Evolutionary conservation across 1,140 invertebrate genomes (phyloP).

Genomic region (Drosophila ohnishii): DNA sequence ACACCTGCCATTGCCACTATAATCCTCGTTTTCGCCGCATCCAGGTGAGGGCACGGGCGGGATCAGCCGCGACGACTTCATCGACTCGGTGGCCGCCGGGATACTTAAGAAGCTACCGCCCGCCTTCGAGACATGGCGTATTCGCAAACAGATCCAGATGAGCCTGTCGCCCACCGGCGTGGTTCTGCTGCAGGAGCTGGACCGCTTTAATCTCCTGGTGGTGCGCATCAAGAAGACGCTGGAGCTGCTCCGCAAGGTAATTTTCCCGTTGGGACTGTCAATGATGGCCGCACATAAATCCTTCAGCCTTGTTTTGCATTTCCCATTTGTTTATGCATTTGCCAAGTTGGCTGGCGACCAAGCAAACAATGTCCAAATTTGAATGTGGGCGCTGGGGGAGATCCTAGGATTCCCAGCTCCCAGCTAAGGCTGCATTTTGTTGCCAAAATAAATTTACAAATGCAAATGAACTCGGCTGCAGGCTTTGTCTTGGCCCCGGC

Average conservation of each 20-base stretch:
- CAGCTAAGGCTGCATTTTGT: constrained; percentile 52
- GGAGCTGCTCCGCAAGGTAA: constrained; percentile 88
- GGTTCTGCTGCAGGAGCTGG: constrained; percentile 94
- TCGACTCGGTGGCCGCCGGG: constrained; percentile 90
- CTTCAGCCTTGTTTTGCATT: constrained; percentile 74
- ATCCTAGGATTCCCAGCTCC: neutral
- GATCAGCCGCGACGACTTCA: constrained; percentile 91
- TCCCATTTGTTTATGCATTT: constrained; percentile 76
- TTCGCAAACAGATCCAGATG: constrained; percentile 90
- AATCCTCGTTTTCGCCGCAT: constrained; percentile 16
- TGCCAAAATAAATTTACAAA: constrained; percentile 79
- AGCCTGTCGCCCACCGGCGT: constrained; percentile 91
- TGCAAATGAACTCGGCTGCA: constrained; percentile 66
- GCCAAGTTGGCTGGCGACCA: constrained; percentile 74
- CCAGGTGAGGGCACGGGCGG: constrained; percentile 84
- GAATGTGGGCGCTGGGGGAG: constrained; percentile 35
- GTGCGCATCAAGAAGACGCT: constrained; percentile 89
- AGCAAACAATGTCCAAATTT: constrained; percentile 57
- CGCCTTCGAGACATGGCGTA: constrained; percentile 90
- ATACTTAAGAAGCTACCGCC: constrained; percentile 89
- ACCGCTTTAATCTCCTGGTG: constrained; percentile 92
- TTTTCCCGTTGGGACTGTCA: constrained; percentile 33
- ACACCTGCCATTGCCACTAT: too few species aligned
- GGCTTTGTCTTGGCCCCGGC: constrained; percentile 60
- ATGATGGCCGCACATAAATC: constrained; percentile 70